phyloP scores from a whole-genome alignment of 2,797 vertebrate species.

The Triplophysa yarkandensis region DNA sequence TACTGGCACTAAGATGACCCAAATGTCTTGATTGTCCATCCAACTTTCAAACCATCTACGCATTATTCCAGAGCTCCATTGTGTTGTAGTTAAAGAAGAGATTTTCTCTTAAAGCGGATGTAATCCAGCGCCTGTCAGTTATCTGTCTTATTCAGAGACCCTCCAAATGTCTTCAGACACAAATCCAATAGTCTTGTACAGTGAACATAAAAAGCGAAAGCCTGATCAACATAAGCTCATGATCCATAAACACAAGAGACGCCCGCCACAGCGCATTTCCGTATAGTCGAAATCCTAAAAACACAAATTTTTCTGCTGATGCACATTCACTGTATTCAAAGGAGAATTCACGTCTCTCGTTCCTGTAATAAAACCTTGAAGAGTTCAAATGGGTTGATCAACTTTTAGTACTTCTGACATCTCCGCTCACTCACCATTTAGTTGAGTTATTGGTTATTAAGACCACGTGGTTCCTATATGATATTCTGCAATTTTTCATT shows the following conservation, averaged over 20 bases:
- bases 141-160: constrained; percentile 73
- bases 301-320: background rate
- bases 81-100: constrained; percentile 57
- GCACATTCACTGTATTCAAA: background rate
- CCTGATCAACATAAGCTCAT: constrained; percentile 68
- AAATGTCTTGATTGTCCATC: background rate
- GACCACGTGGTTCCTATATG: too few species aligned
- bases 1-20: background rate
- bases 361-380: background rate
- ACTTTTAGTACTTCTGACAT: too few species aligned
- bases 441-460: too few species aligned
- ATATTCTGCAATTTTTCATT: too few species aligned
- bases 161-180: constrained; percentile 60
- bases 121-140: constrained; percentile 66
- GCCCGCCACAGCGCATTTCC: background rate
- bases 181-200: constrained; percentile 71
- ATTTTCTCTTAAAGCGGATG: constrained; percentile 67
- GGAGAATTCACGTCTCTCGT: background rate
- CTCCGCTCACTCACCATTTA: too few species aligned
- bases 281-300: background rate
- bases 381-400: background rate
- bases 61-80: background rate
- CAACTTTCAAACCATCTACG: constrained; percentile 13
- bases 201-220: constrained; percentile 72
- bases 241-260: constrained; percentile 49